Conservation (phyloP, 2,888 invertebrate species). For the Platerodrilus igneus region DNA sequence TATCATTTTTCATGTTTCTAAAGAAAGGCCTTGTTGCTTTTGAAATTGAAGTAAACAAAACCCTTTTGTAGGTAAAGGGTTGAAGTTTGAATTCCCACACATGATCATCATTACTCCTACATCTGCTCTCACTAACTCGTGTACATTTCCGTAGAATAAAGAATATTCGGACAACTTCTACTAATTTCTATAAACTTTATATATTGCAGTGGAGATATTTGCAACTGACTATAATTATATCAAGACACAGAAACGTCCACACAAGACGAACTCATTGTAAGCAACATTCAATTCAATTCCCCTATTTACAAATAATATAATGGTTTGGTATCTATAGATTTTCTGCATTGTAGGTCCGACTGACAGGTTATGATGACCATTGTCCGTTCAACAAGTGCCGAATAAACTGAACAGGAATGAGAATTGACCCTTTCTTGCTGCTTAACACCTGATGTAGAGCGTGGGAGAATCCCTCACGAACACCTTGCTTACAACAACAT, state of each 20-base stretch:
- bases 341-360: slow-evolving; percentile 21
- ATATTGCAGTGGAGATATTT: no score
- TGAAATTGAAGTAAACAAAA: slow-evolving; percentile 14
- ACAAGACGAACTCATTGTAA: slow-evolving; percentile 1
- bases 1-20: slow-evolving; percentile 14
- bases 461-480: slow-evolving; percentile 50
- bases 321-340: slow-evolving; percentile 17
- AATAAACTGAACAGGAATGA: slow-evolving; percentile 24
- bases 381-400: slow-evolving; percentile 30
- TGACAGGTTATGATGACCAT: slow-evolving; percentile 32
- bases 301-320: slow-evolving; percentile 28
- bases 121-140: slow-evolving; percentile 26
- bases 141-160: no score
- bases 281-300: slow-evolving; percentile 8
- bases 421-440: slow-evolving; percentile 29
- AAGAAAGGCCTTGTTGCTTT: slow-evolving; percentile 10
- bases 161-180: no score
- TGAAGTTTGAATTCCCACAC: slow-evolving; percentile 29
- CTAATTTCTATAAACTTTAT: slow-evolving; percentile 18
- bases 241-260: no score
- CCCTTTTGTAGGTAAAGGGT: slow-evolving; percentile 25
- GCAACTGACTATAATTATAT: no score
- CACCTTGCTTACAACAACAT: slow-evolving; percentile 39
- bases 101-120: slow-evolving; percentile 23
- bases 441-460: slow-evolving; percentile 48